phyloP scores from a whole-genome alignment of 1,140 invertebrate species.

The Drosophila sproati region DNA sequence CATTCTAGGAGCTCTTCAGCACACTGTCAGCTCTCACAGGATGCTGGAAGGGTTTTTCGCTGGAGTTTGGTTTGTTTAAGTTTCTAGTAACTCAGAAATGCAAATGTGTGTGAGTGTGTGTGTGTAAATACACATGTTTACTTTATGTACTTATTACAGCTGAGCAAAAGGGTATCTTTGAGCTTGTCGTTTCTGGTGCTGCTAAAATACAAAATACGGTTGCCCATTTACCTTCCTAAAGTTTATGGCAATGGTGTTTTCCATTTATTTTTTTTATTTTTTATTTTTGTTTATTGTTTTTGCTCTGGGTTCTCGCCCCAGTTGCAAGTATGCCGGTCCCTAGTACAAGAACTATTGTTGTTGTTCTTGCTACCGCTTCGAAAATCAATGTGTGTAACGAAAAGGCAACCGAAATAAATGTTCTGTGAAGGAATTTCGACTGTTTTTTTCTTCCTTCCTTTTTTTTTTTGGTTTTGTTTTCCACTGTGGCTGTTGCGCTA shows the following conservation, averaged over 20 bases:
- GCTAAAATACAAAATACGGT: conserved; percentile 65
- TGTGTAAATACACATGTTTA: conserved; percentile 18
- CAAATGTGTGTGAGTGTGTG: conserved; percentile 16
- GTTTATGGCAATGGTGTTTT: conserved; percentile 67
- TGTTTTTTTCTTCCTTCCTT: conserved; percentile 11
- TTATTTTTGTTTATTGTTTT: background rate
- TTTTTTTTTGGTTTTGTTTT: conserved; percentile 53
- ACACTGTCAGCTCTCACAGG: background rate
- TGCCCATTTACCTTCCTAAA: conserved; percentile 73
- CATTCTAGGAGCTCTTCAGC: conserved; percentile 1
- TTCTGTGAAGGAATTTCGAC: conserved; percentile 84
- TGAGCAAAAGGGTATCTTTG: conserved; percentile 21
- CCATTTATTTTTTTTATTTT: conserved; percentile 1
- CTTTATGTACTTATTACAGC: conserved; percentile 20
- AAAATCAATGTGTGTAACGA: conserved; percentile 84
- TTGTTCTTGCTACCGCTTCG: conserved; percentile 45
- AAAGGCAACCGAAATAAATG: conserved; percentile 82
- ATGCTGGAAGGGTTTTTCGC: conserved; percentile 6
- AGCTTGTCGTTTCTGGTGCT: conserved; percentile 41
- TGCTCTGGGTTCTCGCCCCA: conserved; percentile 1
- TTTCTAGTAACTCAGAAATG: conserved; percentile 29
- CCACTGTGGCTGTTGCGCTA: background rate
- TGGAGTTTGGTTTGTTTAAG: conserved; percentile 8
- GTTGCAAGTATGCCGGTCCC: conserved; percentile 1
- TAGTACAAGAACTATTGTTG: conserved; percentile 17